Conservation (phyloP, 1,140 invertebrate species). For the Papilio machaon region DNA sequence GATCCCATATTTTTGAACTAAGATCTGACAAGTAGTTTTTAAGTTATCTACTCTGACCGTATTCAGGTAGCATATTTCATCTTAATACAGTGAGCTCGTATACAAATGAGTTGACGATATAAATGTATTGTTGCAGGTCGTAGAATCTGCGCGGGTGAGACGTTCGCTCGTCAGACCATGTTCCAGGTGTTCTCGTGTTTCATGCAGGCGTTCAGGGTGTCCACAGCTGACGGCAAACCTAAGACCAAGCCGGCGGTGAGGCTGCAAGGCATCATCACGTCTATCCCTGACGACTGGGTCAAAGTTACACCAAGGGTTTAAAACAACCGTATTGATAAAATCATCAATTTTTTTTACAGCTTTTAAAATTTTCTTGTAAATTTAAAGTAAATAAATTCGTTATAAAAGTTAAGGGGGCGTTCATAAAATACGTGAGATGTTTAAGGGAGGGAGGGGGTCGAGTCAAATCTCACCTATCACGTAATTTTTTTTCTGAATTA, state of each 20-base stretch:
- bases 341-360: neutral
- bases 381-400: neutral
- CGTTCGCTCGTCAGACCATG: constrained; percentile 85
- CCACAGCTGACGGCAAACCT: constrained; percentile 64
- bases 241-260: constrained; percentile 51
- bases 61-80: neutral
- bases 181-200: constrained; percentile 85
- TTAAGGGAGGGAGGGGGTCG: no score
- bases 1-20: neutral
- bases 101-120: no score
- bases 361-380: neutral
- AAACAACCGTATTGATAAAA: neutral
- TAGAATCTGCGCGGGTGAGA: constrained; percentile 88
- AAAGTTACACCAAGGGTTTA: constrained; percentile 58
- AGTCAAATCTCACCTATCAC: no score
- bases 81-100: no score
- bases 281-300: constrained; percentile 68
- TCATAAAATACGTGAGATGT: no score
- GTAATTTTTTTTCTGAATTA: no score
- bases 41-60: neutral
- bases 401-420: no score
- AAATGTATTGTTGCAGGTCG: constrained; percentile 80
- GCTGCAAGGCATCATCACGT: constrained; percentile 71
- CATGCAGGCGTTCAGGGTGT: constrained; percentile 84
- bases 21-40: neutral